Evolutionary conservation across 2,113 vertebrate species (phyloP), one percentile per base, ranked within the genome.

Genomic region (Etia nguti): DNA sequence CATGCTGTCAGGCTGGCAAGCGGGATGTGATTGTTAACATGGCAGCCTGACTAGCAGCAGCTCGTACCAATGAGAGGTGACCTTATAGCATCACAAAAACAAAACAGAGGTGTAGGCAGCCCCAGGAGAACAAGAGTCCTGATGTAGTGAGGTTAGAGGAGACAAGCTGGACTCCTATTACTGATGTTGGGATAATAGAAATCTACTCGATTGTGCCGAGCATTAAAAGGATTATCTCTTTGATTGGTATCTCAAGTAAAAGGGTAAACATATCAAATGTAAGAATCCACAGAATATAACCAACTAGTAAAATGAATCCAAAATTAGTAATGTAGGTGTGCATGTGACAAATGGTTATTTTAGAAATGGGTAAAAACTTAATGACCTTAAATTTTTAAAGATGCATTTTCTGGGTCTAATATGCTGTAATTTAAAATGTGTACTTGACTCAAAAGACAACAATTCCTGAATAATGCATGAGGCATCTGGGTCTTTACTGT

Each of bases 21-120:
- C 57, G 60, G 75, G 52, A 59, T 34, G 57, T 79, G 88, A 92
- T 81, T 85, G 62, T 86, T 70, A 88, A 91, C 92, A 91, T 38
- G 80, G 59, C 84, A 85, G 68, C 65, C 73, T 88, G 87, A 91
- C 60, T 56, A 52, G 73, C 87, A 73, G 54, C 86, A 70, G 48
- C 57, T 86, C 24, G 38, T 54, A 93, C 62, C 82, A 55, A 70
- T 80, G 79, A 86, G 77, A 77, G 79, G 50, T 86, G 86, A 93
- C 92, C 87, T 92, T 55, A 56, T 20, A 62, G 54, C 24, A 18
- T 56, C 54, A 46, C 24, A n/a, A 15, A 85, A 91, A 83, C 57
- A 83, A 87, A 54, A 36, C 48, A 56, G 18, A 57, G 38, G 83
- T 13, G 65, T 22, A 46, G 55, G 82, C 36, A 22, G 9, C 54